Evolutionary conservation across 2,113 vertebrate genomes (phyloP).

Genomic region (Puffinus mauretanicus): DNA sequence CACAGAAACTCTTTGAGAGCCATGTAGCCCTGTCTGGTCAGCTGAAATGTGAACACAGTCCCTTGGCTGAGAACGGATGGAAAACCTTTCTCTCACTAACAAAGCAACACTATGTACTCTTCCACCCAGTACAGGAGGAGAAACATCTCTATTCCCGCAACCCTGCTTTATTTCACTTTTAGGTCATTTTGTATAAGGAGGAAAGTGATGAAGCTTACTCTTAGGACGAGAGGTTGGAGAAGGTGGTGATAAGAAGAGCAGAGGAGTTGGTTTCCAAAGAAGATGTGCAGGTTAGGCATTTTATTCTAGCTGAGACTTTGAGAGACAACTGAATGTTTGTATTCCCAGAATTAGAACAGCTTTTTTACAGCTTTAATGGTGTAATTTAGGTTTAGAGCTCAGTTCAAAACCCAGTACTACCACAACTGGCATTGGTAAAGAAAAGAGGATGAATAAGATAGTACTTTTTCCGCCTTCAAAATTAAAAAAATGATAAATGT

Average conservation of each 20-base stretch:
- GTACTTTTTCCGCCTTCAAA: not conserved
- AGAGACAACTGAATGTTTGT: not conserved
- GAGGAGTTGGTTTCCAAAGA: not conserved
- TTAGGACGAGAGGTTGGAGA: not conserved
- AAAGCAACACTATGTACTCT: not conserved
- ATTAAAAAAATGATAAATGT: not conserved
- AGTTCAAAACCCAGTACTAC: not conserved
- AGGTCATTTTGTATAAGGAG: not conserved
- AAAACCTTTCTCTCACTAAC: constrained; percentile 23
- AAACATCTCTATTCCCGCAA: not conserved
- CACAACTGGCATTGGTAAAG: not conserved
- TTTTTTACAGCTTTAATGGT: not conserved
- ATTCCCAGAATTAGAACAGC: not conserved
- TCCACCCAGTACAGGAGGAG: not conserved
- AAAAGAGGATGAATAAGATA: not conserved
- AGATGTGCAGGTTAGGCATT: not conserved
- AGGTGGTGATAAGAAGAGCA: not conserved
- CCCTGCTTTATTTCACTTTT: not conserved
- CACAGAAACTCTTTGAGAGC: constrained; percentile 54
- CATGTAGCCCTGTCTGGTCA: not conserved
- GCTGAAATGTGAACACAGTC: constrained; percentile 3
- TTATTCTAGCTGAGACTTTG: not conserved
- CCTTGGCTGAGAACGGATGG: not conserved
- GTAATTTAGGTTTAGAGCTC: not conserved
- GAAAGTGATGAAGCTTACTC: not conserved